A percentile compares a stretch with the other conserved stretches of the same genome.
phyloP scores from a whole-genome alignment of 2,797 vertebrate genomes.

The Otolemur crassicaudatus region DNA sequence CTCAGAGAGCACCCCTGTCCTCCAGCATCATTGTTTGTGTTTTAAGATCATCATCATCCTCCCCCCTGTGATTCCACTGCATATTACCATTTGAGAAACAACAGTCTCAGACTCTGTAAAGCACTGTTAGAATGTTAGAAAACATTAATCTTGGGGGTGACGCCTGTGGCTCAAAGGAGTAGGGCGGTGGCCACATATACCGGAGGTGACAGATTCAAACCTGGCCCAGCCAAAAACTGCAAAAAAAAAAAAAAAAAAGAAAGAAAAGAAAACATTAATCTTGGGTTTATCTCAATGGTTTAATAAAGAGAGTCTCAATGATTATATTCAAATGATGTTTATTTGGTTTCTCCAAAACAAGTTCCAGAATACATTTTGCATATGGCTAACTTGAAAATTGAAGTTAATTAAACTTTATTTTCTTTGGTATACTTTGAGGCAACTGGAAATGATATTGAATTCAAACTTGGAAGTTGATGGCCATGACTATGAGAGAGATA shows the following conservation, averaged over 20 bases:
- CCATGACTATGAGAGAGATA: not conserved
- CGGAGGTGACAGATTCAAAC: no score
- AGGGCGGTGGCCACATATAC: no score
- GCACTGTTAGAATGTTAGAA: not conserved
- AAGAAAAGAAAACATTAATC: no score
- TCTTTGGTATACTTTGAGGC: not conserved
- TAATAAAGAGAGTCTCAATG: not conserved
- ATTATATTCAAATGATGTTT: not conserved
- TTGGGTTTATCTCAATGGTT: not conserved
- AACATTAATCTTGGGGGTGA: not conserved
- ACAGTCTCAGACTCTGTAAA: not conserved
- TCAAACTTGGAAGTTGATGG: not conserved
- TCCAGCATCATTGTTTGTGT: not conserved
- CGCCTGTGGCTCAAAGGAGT: no score
- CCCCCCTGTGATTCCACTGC: not conserved
- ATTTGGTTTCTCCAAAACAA: not conserved
- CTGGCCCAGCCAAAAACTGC: no score
- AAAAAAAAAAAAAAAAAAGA: no score
- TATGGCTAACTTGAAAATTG: not conserved
- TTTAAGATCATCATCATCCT: not conserved
- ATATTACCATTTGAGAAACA: not conserved
- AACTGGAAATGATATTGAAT: not conserved
- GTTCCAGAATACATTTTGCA: not conserved
- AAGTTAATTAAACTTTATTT: constrained; percentile 36
- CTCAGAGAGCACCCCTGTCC: not conserved